phyloP scores from a whole-genome alignment of 1,140 invertebrate genomes.

The Scaptomyza graminum region DNA sequence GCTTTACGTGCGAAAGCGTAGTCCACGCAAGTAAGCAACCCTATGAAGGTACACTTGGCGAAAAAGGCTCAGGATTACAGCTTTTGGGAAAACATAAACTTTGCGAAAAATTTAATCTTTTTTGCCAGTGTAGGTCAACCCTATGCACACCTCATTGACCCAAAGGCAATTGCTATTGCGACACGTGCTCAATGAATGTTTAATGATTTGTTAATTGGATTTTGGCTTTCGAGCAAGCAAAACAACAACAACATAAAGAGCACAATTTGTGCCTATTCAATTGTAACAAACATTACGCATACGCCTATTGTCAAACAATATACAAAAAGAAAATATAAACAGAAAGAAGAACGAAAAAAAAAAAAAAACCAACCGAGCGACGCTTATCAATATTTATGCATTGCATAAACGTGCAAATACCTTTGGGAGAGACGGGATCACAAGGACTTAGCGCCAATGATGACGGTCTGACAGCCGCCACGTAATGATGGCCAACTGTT shows the following conservation, averaged over 20 bases:
- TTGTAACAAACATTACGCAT: constrained; percentile 51
- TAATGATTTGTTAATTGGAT: constrained; percentile 83
- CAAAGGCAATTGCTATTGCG: constrained; percentile 71
- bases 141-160: constrained; percentile 41
- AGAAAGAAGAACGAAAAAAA: background rate
- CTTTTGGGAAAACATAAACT: too few relatives aligned
- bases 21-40: constrained; percentile 28
- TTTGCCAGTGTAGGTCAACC: background rate
- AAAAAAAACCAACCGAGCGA: constrained; percentile 12
- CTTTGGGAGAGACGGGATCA: constrained; percentile 54
- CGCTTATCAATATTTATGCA: constrained; percentile 79
- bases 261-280: constrained; percentile 56
- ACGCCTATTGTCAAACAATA: constrained; percentile 29
- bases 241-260: constrained; percentile 4
- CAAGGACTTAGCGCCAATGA: constrained; percentile 63
- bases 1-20: constrained; percentile 33
- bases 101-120: background rate
- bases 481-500: constrained; percentile 74
- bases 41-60: constrained; percentile 9
- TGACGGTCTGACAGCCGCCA: constrained; percentile 62
- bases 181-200: constrained; percentile 82
- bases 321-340: background rate
- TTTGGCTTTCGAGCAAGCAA: constrained; percentile 63
- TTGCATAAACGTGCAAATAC: constrained; percentile 74
- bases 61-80: background rate